Evolutionary conservation across 2,797 vertebrate genomes (phyloP).

Genomic region (Enteromius radiatus): DNA sequence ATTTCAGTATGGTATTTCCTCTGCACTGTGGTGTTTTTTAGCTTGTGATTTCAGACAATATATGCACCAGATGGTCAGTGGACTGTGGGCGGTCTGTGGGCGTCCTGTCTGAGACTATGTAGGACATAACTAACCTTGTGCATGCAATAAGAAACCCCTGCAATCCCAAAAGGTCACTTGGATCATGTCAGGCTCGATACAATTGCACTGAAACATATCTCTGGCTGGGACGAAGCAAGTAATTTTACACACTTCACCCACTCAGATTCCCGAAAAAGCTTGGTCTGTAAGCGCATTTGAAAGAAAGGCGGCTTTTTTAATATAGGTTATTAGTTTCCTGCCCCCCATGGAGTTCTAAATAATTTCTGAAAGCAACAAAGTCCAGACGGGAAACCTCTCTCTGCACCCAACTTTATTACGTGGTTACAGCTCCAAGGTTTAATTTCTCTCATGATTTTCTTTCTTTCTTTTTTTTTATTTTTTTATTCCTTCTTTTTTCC

Average conservation of each 20-base stretch:
- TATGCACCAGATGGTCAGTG: conserved; percentile 19
- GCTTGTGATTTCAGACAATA: not conserved
- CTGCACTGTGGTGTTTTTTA: not conserved
- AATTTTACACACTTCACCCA: conserved; percentile 56
- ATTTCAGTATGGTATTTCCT: not conserved
- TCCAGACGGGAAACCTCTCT: conserved; percentile 62
- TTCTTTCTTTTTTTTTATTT: conserved; percentile 20
- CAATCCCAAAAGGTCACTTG: conserved; percentile 44
- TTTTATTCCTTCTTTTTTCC: conserved; percentile 23
- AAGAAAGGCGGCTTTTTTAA: conserved; percentile 64
- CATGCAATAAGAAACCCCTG: conserved; percentile 23
- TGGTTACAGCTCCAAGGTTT: conserved; percentile 68
- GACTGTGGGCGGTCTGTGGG: conserved; percentile 1
- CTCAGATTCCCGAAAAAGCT: conserved; percentile 49
- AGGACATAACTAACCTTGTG: conserved; percentile 5
- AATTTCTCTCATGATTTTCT: conserved; percentile 66
- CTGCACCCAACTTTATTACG: conserved; percentile 66
- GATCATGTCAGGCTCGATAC: conserved; percentile 33
- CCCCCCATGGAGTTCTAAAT: conserved; percentile 67
- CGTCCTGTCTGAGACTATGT: conserved; percentile 15
- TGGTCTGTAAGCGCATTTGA: conserved; percentile 56
- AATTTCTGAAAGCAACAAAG: conserved; percentile 69
- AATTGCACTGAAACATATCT: conserved; percentile 45
- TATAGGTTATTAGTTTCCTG: conserved; percentile 68
- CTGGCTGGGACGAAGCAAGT: conserved; percentile 47